Conservation (phyloP, 2,113 vertebrate species). For the Saccopteryx leptura region DNA sequence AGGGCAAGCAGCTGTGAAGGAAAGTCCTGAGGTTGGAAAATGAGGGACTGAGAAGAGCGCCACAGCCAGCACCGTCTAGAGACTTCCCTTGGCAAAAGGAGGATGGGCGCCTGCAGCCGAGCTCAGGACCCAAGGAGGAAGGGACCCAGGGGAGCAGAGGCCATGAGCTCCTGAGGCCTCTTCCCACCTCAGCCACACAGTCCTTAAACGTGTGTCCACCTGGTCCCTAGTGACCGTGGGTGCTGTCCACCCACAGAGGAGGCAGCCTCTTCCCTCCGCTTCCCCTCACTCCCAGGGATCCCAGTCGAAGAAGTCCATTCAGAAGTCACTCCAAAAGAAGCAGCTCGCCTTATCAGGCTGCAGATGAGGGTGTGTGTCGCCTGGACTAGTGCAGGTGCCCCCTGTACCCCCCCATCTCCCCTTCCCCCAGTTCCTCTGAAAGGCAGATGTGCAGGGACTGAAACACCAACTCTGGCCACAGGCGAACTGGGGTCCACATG, state of each 20-base stretch:
- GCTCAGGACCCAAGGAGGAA: not conserved
- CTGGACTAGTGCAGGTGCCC: not conserved
- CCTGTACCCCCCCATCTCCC: too few relatives aligned
- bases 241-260: fast-evolving
- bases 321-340: not conserved
- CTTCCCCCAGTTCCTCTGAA: not conserved
- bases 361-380: not conserved
- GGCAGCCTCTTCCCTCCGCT: not conserved
- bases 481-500: fast-evolving
- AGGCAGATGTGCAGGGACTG: not conserved
- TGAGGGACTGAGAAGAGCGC: not conserved
- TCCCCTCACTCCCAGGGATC: not conserved
- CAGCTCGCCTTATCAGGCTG: not conserved
- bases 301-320: not conserved
- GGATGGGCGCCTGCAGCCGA: not conserved
- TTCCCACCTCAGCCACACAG: not conserved
- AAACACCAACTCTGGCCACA: not conserved
- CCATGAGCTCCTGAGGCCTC: not conserved
- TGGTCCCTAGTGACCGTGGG: not conserved
- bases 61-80: not conserved
- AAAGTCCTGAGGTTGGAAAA: not conserved
- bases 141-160: fast-evolving
- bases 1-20: not conserved
- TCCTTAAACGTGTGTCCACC: not conserved
- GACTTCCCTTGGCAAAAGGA: not conserved